A percentile compares a stretch with the other conserved stretches of the same genome.
These are phyloP conservation scores for Lepilemur septentrionalis DNA, from an alignment of 2,797 vertebrate species.

Conservation along the genomic window DNA sequence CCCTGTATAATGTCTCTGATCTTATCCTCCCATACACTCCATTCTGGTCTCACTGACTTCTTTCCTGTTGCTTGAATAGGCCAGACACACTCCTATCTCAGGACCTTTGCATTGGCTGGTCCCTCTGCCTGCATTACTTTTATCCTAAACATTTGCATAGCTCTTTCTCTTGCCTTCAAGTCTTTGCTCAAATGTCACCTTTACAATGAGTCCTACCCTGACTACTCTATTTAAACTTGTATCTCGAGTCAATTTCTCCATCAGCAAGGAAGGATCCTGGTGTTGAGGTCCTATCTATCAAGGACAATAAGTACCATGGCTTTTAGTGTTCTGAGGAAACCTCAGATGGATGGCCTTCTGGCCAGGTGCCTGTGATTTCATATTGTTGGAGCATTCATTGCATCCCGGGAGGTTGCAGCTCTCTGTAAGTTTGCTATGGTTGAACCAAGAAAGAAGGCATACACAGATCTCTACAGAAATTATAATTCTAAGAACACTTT, in stretches of 20 bases:
- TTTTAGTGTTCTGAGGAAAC: neutral
- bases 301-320: neutral
- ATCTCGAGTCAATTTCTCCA: neutral
- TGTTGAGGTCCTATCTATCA: neutral
- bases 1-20: neutral
- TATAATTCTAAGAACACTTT: neutral
- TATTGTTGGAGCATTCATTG: neutral
- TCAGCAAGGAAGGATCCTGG: neutral
- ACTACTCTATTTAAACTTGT: constrained; percentile 8
- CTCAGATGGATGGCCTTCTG: too few species aligned
- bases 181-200: neutral
- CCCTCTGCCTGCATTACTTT: neutral
- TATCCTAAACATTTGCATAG: neutral
- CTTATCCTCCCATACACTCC: neutral
- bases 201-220: neutral
- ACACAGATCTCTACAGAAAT: neutral
- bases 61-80: neutral
- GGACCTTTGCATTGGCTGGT: neutral
- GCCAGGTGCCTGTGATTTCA: neutral
- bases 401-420: neutral
- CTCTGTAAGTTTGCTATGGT: neutral
- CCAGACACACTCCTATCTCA: neutral
- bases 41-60: neutral
- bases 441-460: neutral
- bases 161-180: neutral